phyloP scores from a whole-genome alignment of 1,140 invertebrate species.

The Frieseomelitta varia region DNA sequence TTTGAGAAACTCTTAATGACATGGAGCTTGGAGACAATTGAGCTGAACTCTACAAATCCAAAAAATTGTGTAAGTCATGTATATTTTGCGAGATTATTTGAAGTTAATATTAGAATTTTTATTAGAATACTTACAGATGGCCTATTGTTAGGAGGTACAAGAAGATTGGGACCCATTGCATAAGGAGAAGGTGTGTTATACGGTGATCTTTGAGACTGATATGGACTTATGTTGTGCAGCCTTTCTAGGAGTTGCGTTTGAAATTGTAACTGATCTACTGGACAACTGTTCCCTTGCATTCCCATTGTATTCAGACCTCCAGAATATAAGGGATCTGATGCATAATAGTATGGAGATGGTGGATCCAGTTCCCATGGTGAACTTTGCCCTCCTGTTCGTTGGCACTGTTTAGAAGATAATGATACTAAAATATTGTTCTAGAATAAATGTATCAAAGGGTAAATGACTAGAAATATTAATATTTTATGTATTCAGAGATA shows the following conservation, averaged over 20 bases:
- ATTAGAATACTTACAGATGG: slow-evolving; percentile 74
- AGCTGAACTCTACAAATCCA: slow-evolving; percentile 70
- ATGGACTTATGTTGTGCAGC: slow-evolving; percentile 82
- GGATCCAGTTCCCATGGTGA: slow-evolving; percentile 78
- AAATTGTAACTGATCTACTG: slow-evolving; percentile 80
- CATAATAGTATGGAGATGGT: slow-evolving; percentile 73
- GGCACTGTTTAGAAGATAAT: slow-evolving; percentile 37
- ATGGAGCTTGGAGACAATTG: slow-evolving; percentile 72
- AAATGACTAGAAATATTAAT: not conserved
- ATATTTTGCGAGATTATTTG: not conserved
- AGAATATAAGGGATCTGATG: slow-evolving; percentile 71
- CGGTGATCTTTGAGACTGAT: slow-evolving; percentile 75
- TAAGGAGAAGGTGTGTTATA: slow-evolving; percentile 76
- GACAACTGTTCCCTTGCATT: slow-evolving; percentile 61
- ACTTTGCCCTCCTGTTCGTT: slow-evolving; percentile 71
- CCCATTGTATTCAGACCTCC: slow-evolving; percentile 65
- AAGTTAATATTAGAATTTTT: not conserved
- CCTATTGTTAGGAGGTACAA: slow-evolving; percentile 71
- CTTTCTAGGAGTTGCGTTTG: slow-evolving; percentile 84
- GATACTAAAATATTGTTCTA: not conserved
- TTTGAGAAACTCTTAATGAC: slow-evolving; percentile 75
- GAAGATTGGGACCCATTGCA: slow-evolving; percentile 66
- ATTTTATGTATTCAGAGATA: not conserved
- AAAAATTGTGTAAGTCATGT: not conserved
- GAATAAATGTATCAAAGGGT: not conserved